Conservation (phyloP, 1,140 invertebrate genomes). For the Cyrtorhinus lividipennis region DNA sequence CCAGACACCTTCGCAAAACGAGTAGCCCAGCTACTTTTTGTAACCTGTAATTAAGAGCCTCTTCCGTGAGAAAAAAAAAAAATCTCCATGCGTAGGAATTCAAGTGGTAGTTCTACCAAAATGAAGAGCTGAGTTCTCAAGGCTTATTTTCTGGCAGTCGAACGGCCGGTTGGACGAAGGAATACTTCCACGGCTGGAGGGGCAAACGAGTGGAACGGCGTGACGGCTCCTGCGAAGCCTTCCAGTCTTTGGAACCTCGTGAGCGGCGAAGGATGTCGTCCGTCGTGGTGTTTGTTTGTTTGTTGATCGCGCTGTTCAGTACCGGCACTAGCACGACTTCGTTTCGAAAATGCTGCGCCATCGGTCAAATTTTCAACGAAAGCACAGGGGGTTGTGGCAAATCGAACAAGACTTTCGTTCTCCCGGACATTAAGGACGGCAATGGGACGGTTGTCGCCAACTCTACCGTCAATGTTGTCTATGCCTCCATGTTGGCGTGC, state of each 20-base stretch:
- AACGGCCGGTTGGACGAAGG: neutral
- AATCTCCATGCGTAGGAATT: too few relatives aligned
- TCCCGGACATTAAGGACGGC: neutral
- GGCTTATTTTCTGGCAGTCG: neutral
- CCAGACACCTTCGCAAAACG: too few relatives aligned
- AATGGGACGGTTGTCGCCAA: neutral
- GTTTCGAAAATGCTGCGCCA: neutral
- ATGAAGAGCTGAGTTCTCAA: too few relatives aligned
- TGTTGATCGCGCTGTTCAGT: neutral
- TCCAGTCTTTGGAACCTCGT: neutral
- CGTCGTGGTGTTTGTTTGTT: too few relatives aligned
- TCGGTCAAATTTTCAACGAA: neutral
- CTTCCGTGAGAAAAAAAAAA: too few relatives aligned
- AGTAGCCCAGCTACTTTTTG: too few relatives aligned
- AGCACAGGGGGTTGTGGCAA: neutral
- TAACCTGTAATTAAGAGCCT: too few relatives aligned
- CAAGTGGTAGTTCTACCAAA: too few relatives aligned
- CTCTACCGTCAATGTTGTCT: neutral
- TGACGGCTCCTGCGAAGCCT: neutral
- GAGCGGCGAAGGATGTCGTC: neutral
- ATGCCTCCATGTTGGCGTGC: neutral
- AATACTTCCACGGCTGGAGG: neutral
- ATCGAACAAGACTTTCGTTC: neutral
- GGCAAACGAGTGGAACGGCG: neutral
- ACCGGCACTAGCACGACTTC: neutral